Evolutionary conservation across 1,140 invertebrate genomes (phyloP).

Genomic region (Drosophila baimaii): DNA sequence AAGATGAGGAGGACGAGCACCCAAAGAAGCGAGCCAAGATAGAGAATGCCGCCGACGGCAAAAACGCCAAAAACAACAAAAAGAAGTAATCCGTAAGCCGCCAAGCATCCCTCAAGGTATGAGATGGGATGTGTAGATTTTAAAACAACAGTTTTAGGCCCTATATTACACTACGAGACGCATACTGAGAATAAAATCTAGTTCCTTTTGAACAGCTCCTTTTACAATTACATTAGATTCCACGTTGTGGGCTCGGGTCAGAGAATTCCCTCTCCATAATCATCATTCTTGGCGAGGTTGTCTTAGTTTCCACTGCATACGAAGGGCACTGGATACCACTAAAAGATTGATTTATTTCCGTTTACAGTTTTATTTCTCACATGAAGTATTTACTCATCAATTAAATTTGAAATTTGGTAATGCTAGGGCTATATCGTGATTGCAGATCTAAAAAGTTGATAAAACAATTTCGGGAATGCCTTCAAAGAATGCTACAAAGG

Average conservation of each 20-base stretch:
- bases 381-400: constrained; percentile 13
- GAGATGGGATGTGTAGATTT: constrained; percentile 72
- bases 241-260: constrained; percentile 51
- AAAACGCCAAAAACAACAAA: constrained; percentile 85
- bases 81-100: constrained; percentile 70
- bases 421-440: constrained; percentile 19
- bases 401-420: constrained; percentile 31
- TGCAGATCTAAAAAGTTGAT: constrained; percentile 43
- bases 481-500: constrained; percentile 27
- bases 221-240: constrained; percentile 45
- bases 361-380: constrained; percentile 33
- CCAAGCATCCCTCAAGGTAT: constrained; percentile 52
- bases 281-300: too few species aligned
- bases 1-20: constrained; percentile 88
- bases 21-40: constrained; percentile 88
- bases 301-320: too few species aligned
- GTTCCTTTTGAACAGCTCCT: constrained; percentile 70
- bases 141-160: constrained; percentile 72
- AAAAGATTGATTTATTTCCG: not conserved
- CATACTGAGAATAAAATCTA: constrained; percentile 61
- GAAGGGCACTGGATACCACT: not conserved
- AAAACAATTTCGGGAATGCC: constrained; percentile 54
- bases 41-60: constrained; percentile 87
- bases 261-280: too few species aligned
- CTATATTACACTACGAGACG: constrained; percentile 56